Evolutionary conservation across 2,888 invertebrate genomes (phyloP).

Genomic region (Margaritifera margaritifera): DNA sequence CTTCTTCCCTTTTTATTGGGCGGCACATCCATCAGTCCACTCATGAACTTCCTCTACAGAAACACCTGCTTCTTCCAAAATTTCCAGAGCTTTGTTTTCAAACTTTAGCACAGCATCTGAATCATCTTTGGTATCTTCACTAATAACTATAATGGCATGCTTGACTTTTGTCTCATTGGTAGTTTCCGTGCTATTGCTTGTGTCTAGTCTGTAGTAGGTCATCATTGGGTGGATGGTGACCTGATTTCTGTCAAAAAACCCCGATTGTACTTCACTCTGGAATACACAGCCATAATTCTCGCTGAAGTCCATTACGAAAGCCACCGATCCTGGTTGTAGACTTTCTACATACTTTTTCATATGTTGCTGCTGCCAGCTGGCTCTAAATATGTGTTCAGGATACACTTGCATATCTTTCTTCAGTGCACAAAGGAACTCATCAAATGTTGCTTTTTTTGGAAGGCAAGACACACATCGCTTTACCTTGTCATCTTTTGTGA

Average conservation of each 20-base stretch:
- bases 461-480: constrained; percentile 26
- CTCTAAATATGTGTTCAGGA: constrained; percentile 23
- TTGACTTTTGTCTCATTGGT: constrained; percentile 12
- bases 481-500: constrained; percentile 17
- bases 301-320: constrained; percentile 28
- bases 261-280: constrained; percentile 27
- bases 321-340: constrained; percentile 9
- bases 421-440: constrained; percentile 9
- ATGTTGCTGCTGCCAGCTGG: constrained; percentile 21
- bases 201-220: constrained; percentile 22
- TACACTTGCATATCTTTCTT: constrained; percentile 12
- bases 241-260: constrained; percentile 27
- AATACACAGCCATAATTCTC: constrained; percentile 31
- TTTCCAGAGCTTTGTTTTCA: constrained; percentile 20
- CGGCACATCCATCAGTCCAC: constrained; percentile 35
- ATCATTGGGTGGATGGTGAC: constrained; percentile 32
- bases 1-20: constrained; percentile 30
- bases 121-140: constrained; percentile 32
- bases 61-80: constrained; percentile 6
- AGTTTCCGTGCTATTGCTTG: constrained; percentile 5
- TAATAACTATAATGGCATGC: constrained; percentile 28
- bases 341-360: constrained; percentile 14
- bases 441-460: constrained; percentile 17
- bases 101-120: constrained; percentile 16
- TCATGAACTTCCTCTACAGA: constrained; percentile 24